Percentiles rank a stretch among this genome's conserved stretches.
phyloP scores from a whole-genome alignment of 2,888 invertebrate genomes.

The Tachina grossa region DNA sequence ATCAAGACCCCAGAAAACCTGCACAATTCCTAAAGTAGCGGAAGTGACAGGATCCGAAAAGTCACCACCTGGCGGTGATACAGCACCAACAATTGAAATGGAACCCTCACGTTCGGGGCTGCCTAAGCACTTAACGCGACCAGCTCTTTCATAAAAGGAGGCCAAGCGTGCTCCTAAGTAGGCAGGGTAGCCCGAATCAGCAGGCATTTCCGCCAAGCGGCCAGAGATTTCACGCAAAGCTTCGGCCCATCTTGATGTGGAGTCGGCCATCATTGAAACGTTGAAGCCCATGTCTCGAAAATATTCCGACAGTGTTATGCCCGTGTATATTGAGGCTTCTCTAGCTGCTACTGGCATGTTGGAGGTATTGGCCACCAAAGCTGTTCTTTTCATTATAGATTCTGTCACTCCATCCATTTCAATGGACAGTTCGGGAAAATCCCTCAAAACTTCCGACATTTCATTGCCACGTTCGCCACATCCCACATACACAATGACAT shows the following conservation, averaged over 20 bases:
- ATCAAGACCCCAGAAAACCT: conserved; percentile 99
- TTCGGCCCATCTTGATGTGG: conserved; percentile 99
- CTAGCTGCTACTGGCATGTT: conserved; percentile 99
- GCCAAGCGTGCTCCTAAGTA: conserved; percentile 98
- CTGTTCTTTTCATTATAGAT: conserved; percentile 99
- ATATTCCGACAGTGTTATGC: conserved; percentile 99
- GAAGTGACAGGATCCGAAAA: conserved; percentile 99
- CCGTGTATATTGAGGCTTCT: conserved; percentile 99
- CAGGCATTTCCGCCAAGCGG: conserved; percentile 99
- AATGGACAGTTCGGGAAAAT: conserved; percentile 98
- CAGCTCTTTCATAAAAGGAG: conserved; percentile 99
- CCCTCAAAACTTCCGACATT: conserved; percentile 99
- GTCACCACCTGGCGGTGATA: conserved; percentile 99
- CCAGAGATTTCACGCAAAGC: conserved; percentile 98
- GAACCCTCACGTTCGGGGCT: conserved; percentile 99
- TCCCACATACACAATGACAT: conserved; percentile 99
- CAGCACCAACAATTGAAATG: conserved; percentile 99
- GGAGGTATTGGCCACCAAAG: conserved; percentile 99
- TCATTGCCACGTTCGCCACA: conserved; percentile 99
- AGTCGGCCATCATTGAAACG: conserved; percentile 99
- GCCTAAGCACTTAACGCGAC: conserved; percentile 97
- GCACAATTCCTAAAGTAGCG: conserved; percentile 98
- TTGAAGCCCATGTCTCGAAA: conserved; percentile 99
- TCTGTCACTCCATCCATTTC: conserved; percentile 98
- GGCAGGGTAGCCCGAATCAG: conserved; percentile 99